These are phyloP conservation scores for Centropyge bicolor DNA, from an alignment of 2,797 vertebrate genomes.

Conservation along the genomic window DNA sequence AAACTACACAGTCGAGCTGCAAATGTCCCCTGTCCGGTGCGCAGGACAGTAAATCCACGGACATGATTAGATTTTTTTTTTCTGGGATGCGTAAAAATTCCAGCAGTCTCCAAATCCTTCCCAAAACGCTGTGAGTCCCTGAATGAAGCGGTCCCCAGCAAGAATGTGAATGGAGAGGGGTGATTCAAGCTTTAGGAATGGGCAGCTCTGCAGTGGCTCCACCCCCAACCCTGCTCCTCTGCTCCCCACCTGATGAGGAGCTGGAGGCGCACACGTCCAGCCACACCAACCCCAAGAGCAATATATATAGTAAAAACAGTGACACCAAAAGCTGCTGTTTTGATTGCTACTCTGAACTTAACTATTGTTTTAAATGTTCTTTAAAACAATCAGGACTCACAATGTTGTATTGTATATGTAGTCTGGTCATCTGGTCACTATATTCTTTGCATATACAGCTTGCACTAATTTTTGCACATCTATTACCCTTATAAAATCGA, in stretches of 20 bases:
- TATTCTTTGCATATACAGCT: too few relatives aligned
- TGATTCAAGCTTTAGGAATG: conserved; percentile 85
- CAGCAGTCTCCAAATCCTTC: conserved; percentile 23
- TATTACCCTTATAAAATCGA: conserved; percentile 44
- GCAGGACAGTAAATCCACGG: conserved; percentile 77
- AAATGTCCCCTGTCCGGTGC: conserved; percentile 41
- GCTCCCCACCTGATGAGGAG: conserved; percentile 73
- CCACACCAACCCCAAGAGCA: background rate
- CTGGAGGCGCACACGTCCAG: conserved; percentile 27
- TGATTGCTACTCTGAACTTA: background rate
- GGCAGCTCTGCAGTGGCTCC: conserved; percentile 72
- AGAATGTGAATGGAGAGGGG: conserved; percentile 83
- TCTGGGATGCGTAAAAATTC: conserved; percentile 32
- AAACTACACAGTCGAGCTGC: conserved; percentile 33
- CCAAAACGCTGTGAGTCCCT: conserved; percentile 23
- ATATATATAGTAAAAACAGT: too few relatives aligned
- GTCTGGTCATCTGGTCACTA: too few relatives aligned
- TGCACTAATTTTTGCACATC: too few relatives aligned
- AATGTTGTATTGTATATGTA: too few relatives aligned
- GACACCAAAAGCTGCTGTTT: background rate
- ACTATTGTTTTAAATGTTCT: background rate
- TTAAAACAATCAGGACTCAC: too few relatives aligned
- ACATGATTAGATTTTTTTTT: conserved; percentile 25
- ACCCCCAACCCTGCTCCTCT: conserved; percentile 56
- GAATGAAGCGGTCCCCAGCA: conserved; percentile 57